A percentile compares a stretch with the other conserved stretches of the same genome.
Conservation (phyloP, 2,113 vertebrate species). For the Aspidoscelis tigris region DNA sequence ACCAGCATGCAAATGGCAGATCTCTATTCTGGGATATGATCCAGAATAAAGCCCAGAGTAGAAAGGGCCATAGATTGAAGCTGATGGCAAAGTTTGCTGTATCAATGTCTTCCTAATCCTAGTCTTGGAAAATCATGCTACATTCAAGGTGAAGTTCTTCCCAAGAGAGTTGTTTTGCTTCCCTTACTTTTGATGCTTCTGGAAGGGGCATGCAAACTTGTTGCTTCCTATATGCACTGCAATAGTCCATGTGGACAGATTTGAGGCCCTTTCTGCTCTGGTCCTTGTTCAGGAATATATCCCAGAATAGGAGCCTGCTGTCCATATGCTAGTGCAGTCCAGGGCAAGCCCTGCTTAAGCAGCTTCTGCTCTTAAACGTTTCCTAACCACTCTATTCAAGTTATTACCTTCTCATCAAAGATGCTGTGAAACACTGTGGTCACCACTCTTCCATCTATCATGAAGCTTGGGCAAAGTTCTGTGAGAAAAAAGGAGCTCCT, state of each 20-base stretch:
- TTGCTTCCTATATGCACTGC: background rate
- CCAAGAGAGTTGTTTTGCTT: conserved; percentile 31
- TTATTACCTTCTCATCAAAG: background rate
- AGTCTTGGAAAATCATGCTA: background rate
- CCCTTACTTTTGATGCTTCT: conserved; percentile 20
- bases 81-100: background rate
- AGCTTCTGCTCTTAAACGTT: background rate
- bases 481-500: too few species aligned
- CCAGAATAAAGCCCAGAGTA: too few species aligned
- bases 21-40: too few species aligned
- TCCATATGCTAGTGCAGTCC: too few species aligned
- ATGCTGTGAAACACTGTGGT: background rate
- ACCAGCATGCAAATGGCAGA: too few species aligned
- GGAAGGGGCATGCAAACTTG: background rate
- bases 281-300: too few species aligned
- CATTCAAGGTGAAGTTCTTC: background rate
- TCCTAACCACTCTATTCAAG: background rate
- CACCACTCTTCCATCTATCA: background rate
- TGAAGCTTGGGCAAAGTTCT: background rate
- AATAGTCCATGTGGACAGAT: background rate
- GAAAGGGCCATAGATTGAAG: background rate
- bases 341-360: too few species aligned
- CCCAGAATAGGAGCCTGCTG: too few species aligned
- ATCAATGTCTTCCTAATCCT: too few species aligned
- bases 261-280: too few species aligned